A percentile compares a stretch with the other conserved stretches of the same genome.
These are phyloP conservation scores for Limnothrissa miodon DNA, from an alignment of 2,113 vertebrate genomes.

Conservation along the genomic window DNA sequence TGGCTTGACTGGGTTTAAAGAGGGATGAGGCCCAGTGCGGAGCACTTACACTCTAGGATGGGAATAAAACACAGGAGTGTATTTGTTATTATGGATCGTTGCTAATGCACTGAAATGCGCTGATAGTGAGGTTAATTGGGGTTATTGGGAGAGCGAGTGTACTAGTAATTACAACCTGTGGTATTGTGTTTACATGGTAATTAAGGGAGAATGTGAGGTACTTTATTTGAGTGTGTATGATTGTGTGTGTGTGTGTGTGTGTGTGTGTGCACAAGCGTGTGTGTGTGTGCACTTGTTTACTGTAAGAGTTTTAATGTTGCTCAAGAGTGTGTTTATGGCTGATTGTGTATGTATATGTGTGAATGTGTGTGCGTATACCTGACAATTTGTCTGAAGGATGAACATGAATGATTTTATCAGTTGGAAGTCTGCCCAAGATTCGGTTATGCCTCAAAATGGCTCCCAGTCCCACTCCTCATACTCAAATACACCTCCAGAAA, in stretches of 20 bases:
- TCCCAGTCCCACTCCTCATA: background rate
- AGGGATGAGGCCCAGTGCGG: background rate
- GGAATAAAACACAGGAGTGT: background rate
- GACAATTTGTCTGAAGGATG: background rate
- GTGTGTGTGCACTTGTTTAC: background rate
- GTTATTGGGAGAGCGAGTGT: background rate
- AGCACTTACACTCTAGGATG: background rate
- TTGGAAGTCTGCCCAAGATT: background rate
- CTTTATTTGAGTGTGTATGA: constrained; percentile 6
- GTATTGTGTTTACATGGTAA: background rate
- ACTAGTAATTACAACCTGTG: background rate
- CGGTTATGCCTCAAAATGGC: background rate
- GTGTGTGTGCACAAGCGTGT: background rate
- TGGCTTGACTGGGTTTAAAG: background rate
- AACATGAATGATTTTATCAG: background rate
- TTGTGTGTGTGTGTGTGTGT: constrained; percentile 21
- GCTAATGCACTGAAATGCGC: background rate
- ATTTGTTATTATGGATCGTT: background rate
- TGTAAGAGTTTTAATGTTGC: background rate
- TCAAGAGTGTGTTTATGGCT: background rate
- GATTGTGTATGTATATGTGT: background rate
- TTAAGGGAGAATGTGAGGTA: background rate
- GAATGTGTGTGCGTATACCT: background rate
- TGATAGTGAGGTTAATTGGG: background rate
- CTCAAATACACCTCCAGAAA: background rate